Conservation (phyloP, 2,888 invertebrate species). For the Leptinotarsa tumamoca region DNA sequence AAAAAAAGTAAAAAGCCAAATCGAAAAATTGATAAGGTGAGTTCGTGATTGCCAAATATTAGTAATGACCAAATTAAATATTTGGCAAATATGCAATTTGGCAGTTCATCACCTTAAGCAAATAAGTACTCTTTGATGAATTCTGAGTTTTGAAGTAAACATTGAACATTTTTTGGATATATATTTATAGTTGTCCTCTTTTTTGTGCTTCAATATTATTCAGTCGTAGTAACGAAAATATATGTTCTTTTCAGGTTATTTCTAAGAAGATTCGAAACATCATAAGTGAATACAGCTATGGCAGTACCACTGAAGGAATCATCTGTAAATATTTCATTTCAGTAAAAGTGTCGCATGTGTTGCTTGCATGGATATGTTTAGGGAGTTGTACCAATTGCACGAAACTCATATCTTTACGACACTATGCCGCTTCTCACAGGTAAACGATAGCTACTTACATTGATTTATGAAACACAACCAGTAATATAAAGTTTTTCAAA, state of each 20-base stretch:
- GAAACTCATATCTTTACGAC: constrained; percentile 42
- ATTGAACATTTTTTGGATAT: no score
- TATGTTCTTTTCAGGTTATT: not conserved
- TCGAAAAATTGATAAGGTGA: no score
- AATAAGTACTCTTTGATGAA: no score
- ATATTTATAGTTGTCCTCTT: no score
- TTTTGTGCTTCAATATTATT: not conserved
- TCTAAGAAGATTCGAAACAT: not conserved
- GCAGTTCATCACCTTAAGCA: no score
- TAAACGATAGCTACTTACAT: constrained; percentile 22
- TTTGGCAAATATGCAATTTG: no score
- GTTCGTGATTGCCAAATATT: no score
- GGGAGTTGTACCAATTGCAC: constrained; percentile 45
- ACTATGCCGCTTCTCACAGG: constrained; percentile 45
- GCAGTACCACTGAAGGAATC: constrained; percentile 34
- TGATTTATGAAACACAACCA: not conserved
- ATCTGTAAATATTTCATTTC: constrained; percentile 40
- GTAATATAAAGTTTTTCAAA: constrained; percentile 25
- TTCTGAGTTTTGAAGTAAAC: no score
- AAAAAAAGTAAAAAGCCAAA: no score
- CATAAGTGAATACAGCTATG: constrained; percentile 40
- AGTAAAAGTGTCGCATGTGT: constrained; percentile 42
- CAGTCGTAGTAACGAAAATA: no score
- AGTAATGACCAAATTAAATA: no score
- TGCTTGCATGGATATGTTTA: constrained; percentile 46